phyloP scores from a whole-genome alignment of 2,113 vertebrate genomes.

The Siniperca chuatsi region DNA sequence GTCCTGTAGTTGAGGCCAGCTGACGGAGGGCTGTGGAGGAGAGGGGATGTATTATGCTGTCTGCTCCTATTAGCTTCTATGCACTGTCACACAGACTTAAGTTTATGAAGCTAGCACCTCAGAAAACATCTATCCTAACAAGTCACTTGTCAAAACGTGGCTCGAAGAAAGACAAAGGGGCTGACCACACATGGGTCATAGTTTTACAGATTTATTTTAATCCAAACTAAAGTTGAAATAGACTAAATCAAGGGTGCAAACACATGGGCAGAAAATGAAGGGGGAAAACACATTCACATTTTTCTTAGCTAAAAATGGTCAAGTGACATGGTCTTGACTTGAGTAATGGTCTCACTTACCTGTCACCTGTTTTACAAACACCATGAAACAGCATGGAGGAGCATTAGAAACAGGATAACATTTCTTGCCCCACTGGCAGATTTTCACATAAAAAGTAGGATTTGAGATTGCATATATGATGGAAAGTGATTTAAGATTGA shows the following conservation, averaged over 20 bases:
- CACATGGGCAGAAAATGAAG: not conserved
- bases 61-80: slow-evolving; percentile 29
- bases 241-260: not conserved
- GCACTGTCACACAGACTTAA: slow-evolving; percentile 8
- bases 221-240: not conserved
- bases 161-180: not conserved
- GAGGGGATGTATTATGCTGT: slow-evolving; percentile 21
- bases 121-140: slow-evolving; percentile 30
- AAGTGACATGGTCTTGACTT: not conserved
- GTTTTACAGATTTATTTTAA: slow-evolving; percentile 24
- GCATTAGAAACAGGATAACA: not conserved
- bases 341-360: not conserved
- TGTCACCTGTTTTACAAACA: not conserved
- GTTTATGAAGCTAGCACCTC: slow-evolving; percentile 7
- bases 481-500: not conserved
- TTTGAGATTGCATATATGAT: not conserved
- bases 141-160: slow-evolving; percentile 14
- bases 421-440: not conserved
- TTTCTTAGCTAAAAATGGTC: too few species aligned
- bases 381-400: not conserved
- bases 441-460: not conserved
- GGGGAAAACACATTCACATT: too few species aligned
- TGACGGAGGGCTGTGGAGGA: slow-evolving; percentile 1
- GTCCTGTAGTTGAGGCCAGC: slow-evolving; percentile 25
- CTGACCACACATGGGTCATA: not conserved